Percentiles rank a stretch among this genome's conserved stretches.
Evolutionary conservation across 2,888 invertebrate species (phyloP).

Genomic region (Philonicus albiceps): DNA sequence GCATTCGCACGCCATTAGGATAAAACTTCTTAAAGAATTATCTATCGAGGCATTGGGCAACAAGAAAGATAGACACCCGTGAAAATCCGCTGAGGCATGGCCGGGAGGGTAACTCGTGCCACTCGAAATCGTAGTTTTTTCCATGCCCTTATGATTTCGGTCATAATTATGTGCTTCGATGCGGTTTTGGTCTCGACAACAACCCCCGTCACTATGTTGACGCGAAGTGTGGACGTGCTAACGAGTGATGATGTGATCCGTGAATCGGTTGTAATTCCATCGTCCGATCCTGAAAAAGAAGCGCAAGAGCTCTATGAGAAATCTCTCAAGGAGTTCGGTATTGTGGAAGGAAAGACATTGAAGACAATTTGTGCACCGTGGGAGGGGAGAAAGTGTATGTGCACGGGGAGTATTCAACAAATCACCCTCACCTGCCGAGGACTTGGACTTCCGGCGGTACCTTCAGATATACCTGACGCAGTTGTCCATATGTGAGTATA

Average conservation of each 20-base stretch:
- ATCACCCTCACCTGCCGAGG: slow-evolving; percentile 59
- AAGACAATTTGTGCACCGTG: slow-evolving; percentile 59
- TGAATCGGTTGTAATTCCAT: slow-evolving; percentile 61
- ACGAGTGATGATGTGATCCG: slow-evolving; percentile 50
- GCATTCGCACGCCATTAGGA: not conserved
- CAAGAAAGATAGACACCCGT: not conserved
- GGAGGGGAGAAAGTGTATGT: slow-evolving; percentile 59
- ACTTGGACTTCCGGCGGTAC: slow-evolving; percentile 59
- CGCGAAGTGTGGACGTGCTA: slow-evolving; percentile 50
- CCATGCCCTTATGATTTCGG: slow-evolving; percentile 50
- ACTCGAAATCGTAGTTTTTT: slow-evolving; percentile 30
- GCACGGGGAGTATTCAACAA: slow-evolving; percentile 57
- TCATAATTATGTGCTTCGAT: slow-evolving; percentile 50
- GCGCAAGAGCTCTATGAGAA: slow-evolving; percentile 62
- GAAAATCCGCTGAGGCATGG: slow-evolving; percentile 51
- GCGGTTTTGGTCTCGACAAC: slow-evolving; percentile 19
- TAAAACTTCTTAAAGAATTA: not conserved
- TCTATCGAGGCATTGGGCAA: not conserved
- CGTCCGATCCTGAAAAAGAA: slow-evolving; percentile 61
- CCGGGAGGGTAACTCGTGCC: slow-evolving; percentile 54
- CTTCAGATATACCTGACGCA: slow-evolving; percentile 59
- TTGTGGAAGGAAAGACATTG: slow-evolving; percentile 52
- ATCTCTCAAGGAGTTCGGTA: slow-evolving; percentile 52
- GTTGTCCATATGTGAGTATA: slow-evolving; percentile 60
- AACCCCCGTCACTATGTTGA: slow-evolving; percentile 46